phyloP scores from a whole-genome alignment of 2,888 invertebrate genomes.

The Brachypterus glaber region DNA sequence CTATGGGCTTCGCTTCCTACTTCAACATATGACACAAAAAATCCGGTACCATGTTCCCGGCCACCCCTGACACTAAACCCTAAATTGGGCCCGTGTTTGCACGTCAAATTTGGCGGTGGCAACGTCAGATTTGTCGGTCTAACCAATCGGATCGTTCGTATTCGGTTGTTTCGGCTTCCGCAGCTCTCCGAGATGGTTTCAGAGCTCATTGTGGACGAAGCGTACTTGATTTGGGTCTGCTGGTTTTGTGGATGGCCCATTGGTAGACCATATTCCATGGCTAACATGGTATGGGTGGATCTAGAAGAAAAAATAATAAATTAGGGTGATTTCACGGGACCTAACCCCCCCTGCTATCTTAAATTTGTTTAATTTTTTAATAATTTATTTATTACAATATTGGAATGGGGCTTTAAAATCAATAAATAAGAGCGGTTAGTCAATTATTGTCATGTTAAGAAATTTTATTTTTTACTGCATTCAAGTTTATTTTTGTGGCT shows the following conservation, averaged over 20 bases:
- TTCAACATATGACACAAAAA: constrained; percentile 84
- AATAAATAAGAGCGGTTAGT: too few relatives aligned
- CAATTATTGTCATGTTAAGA: too few relatives aligned
- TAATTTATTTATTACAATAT: too few relatives aligned
- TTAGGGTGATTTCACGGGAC: too few relatives aligned
- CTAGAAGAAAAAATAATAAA: too few relatives aligned
- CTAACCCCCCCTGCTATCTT: too few relatives aligned
- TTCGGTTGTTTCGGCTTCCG: constrained; percentile 45
- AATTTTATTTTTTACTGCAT: too few relatives aligned
- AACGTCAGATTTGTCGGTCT: constrained; percentile 39
- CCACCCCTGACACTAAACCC: constrained; percentile 82
- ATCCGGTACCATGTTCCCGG: constrained; percentile 82
- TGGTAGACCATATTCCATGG: constrained; percentile 17
- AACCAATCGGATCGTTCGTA: constrained; percentile 51
- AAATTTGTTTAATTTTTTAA: too few relatives aligned
- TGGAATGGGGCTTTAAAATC: too few relatives aligned
- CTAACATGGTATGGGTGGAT: background rate
- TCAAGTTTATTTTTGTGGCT: too few relatives aligned
- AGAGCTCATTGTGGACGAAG: constrained; percentile 35
- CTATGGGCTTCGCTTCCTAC: constrained; percentile 77
- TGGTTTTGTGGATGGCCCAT: constrained; percentile 13
- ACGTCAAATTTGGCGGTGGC: constrained; percentile 40
- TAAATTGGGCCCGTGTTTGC: constrained; percentile 55
- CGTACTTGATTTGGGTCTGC: constrained; percentile 31
- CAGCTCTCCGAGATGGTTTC: constrained; percentile 41